Conservation (phyloP, 2,888 invertebrate species). For the Linnaemya tessellans region DNA sequence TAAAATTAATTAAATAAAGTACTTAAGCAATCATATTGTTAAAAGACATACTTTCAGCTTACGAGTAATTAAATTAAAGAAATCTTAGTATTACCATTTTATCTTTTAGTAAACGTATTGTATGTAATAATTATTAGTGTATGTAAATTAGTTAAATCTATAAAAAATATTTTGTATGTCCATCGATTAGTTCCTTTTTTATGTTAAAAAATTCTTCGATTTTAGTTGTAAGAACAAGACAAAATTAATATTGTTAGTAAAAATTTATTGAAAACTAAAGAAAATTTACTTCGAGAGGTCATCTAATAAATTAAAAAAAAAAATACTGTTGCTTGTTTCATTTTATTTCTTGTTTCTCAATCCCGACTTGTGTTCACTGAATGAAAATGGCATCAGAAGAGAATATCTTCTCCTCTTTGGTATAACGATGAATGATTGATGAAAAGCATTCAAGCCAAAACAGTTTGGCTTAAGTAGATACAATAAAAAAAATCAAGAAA, state of each 20-base stretch:
- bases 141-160: slow-evolving; percentile 49
- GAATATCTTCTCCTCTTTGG: too few species aligned
- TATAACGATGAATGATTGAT: too few species aligned
- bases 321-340: neutral
- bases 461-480: too few species aligned
- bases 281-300: slow-evolving; percentile 35
- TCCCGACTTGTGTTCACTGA: too few species aligned
- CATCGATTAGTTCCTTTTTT: slow-evolving; percentile 20
- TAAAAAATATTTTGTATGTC: slow-evolving; percentile 36
- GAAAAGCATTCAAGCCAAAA: too few species aligned
- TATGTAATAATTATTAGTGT: slow-evolving; percentile 10
- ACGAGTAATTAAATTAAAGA: slow-evolving; percentile 24
- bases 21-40: slow-evolving; percentile 37
- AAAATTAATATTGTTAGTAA: slow-evolving; percentile 21
- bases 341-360: neutral
- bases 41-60: slow-evolving; percentile 55
- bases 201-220: slow-evolving; percentile 10
- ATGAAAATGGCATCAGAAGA: neutral
- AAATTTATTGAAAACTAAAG: slow-evolving; percentile 6
- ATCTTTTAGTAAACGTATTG: slow-evolving; percentile 25
- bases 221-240: slow-evolving; percentile 27
- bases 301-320: slow-evolving; percentile 33
- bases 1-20: neutral
- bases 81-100: slow-evolving; percentile 30
- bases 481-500: too few species aligned